These are phyloP conservation scores for Desmodus rotundus DNA, from an alignment of 2,113 vertebrate genomes.

Conservation along the genomic window DNA sequence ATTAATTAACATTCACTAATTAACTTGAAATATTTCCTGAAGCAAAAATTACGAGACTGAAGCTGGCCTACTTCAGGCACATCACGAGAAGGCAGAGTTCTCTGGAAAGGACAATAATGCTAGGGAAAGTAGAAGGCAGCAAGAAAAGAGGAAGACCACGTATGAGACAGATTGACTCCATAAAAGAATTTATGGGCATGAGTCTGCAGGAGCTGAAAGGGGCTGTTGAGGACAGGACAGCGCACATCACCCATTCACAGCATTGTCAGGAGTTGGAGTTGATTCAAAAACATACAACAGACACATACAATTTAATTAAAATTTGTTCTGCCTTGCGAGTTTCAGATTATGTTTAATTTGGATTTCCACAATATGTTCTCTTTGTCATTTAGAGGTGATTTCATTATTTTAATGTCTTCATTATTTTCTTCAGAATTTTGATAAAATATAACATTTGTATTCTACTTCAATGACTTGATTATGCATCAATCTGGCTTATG, in stretches of 20 bases:
- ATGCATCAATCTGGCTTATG: neutral
- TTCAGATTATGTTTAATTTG: neutral
- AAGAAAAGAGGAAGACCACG: neutral
- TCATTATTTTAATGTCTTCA: neutral
- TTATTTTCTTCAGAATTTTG: neutral
- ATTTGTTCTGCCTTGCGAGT: neutral
- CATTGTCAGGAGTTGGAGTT: neutral
- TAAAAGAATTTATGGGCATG: neutral
- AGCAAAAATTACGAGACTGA: neutral
- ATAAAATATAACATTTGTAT: neutral
- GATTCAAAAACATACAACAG: neutral
- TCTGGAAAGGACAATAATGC: neutral
- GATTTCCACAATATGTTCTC: neutral
- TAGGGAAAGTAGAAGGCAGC: neutral
- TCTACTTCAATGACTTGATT: neutral
- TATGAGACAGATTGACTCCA: neutral
- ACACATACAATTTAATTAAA: neutral
- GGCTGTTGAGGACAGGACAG: neutral
- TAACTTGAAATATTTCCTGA: neutral
- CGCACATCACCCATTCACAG: neutral
- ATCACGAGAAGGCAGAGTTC: neutral
- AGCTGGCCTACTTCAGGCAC: neutral
- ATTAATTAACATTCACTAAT: neutral
- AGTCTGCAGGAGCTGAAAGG: neutral
- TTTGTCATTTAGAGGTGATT: neutral